Base-by-base conservation (phyloP, 2,888 invertebrate species). In the Byasa hedistus region DNA sequence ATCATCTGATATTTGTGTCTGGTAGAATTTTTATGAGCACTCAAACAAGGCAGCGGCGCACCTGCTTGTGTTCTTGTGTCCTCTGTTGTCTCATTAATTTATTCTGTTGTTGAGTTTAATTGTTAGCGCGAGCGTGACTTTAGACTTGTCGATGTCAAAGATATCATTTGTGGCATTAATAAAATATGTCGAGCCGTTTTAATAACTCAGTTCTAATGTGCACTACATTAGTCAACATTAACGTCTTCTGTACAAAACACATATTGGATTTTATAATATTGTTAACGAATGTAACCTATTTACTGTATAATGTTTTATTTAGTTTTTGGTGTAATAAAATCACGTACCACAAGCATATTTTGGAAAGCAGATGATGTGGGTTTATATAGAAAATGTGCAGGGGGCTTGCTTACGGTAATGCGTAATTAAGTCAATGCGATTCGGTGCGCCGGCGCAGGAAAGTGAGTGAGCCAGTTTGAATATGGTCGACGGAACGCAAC, bases 401-500 rank as follows among this genome's bases (percentile, higher is more conserved):
- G n/a, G 54, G 15, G 23, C 48, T 12, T 72, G 69, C 72, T 73
- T 72, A 74, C 74, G 70, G 73, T 64, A 70, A 68, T 64, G 72
- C 74, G 74, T 83, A 84, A 85, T 84, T 80, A 84, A 84, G 80
- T 82, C 80, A 79, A 82, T 83, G 82, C 77, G 73, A 83, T 82
- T 79, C 81, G 73, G 77, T 78, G 79, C 82, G 85, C 80, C 76
- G 76, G 74, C 84, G 81, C 79, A 83, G 80, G 85, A 87, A 86
- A 88, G 87, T 85, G 85, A 89, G 83, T 85, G 84, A 10, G 85
- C 76, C 77, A 74, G 78, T 77, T 81, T 82, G 80, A 79, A 86
- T 87, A 86, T 85, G 84, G 85, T 81, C 80, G 79, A 79, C 79
- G 80, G 81, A 83, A 82, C 77, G 82, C 77, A 72, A 74, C 69